These are phyloP conservation scores for Drosophila antonietae DNA, from an alignment of 2,888 invertebrate species.

Conservation along the genomic window DNA sequence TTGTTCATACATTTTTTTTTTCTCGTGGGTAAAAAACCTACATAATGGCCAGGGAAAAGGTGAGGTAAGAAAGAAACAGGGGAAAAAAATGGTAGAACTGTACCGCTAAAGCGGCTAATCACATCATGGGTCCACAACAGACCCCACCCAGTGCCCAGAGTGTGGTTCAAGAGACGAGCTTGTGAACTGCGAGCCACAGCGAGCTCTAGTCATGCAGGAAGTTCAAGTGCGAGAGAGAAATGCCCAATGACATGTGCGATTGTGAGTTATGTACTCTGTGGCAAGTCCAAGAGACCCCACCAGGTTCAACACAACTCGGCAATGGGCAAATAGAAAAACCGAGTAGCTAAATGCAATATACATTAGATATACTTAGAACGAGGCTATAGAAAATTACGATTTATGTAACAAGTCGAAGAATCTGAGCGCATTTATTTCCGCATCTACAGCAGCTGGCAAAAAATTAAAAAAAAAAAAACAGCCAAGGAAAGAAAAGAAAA, in stretches of 20 bases:
- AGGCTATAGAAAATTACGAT: constrained; percentile 79
- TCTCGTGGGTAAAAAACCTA: constrained; percentile 2
- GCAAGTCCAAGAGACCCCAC: constrained; percentile 5
- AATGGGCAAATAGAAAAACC: constrained; percentile 45
- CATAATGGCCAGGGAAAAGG: neutral
- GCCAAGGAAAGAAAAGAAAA: neutral
- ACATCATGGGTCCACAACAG: constrained; percentile 54
- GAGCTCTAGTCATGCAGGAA: constrained; percentile 71
- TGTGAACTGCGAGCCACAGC: constrained; percentile 38
- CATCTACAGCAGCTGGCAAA: constrained; percentile 60
- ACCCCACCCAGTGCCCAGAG: constrained; percentile 31
- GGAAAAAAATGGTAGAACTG: constrained; percentile 34
- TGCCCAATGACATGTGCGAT: constrained; percentile 59
- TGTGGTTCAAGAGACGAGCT: constrained; percentile 44
- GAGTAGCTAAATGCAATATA: constrained; percentile 75
- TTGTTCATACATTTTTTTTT: neutral
- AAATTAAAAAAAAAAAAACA: constrained; percentile 17
- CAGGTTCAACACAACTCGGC: neutral
- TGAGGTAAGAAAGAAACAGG: neutral
- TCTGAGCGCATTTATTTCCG: constrained; percentile 75
- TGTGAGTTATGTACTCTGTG: constrained; percentile 36
- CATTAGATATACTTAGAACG: constrained; percentile 75
- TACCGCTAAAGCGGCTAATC: constrained; percentile 77
- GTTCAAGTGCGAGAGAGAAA: constrained; percentile 69
- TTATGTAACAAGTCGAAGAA: constrained; percentile 79